Conservation (phyloP, 1,140 invertebrate genomes). For the Steinernema feltiae region DNA sequence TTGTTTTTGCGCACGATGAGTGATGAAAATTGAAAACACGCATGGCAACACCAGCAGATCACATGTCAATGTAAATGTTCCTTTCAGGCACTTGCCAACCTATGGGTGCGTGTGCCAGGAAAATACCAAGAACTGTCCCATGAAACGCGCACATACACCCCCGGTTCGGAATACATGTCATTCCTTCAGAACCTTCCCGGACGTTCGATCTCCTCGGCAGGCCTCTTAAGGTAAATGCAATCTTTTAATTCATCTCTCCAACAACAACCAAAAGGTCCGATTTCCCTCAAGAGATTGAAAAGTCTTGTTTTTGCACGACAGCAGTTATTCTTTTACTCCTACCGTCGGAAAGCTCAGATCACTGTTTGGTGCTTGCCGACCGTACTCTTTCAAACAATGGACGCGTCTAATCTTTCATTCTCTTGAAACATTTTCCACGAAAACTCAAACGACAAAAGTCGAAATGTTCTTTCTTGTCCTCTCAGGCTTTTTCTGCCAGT, state of each 20-base stretch:
- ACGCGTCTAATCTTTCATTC: too few species aligned
- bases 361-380: neutral
- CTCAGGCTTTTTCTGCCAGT: too few species aligned
- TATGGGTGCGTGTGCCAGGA: slow-evolving; percentile 33
- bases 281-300: neutral
- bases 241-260: neutral
- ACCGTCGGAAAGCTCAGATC: neutral
- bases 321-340: neutral
- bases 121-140: slow-evolving; percentile 49
- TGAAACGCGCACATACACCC: slow-evolving; percentile 41
- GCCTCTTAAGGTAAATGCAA: slow-evolving; percentile 28
- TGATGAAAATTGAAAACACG: neutral
- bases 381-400: too few species aligned
- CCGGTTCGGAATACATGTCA: slow-evolving; percentile 49
- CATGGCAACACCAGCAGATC: too few species aligned
- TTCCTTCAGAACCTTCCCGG: slow-evolving; percentile 42
- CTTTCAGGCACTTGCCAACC: slow-evolving; percentile 34
- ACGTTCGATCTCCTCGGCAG: slow-evolving; percentile 36
- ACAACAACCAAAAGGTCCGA: neutral
- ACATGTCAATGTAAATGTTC: too few species aligned
- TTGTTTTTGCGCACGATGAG: neutral
- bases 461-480: too few species aligned
- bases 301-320: neutral
- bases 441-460: too few species aligned
- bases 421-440: too few species aligned